Evolutionary conservation across 1,140 invertebrate species (phyloP).

Genomic region (Orius insidiosus): DNA sequence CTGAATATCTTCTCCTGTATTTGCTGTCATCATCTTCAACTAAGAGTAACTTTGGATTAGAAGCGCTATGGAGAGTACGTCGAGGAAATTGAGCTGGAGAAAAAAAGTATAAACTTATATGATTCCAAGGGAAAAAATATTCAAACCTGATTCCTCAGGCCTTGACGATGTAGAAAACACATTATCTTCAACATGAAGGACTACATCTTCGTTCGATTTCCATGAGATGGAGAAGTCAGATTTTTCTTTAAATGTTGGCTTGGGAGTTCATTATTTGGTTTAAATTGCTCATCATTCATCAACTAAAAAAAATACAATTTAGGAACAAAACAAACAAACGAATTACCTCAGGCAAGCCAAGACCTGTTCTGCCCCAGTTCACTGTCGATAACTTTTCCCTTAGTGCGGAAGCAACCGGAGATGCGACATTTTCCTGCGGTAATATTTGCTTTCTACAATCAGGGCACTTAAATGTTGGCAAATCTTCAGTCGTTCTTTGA

Average conservation of each 20-base stretch:
- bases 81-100: conserved; percentile 7
- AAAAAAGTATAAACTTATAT: not conserved
- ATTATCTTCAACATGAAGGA: not conserved
- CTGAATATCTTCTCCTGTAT: not conserved
- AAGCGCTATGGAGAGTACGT: not conserved
- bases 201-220: not conserved
- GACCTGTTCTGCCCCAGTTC: conserved; percentile 69
- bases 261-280: too few relatives aligned
- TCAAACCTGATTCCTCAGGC: not conserved
- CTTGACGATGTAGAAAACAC: not conserved
- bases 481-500: conserved; percentile 79
- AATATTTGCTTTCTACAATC: conserved; percentile 62
- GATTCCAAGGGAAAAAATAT: too few relatives aligned
- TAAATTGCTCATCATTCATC: not conserved
- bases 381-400: conserved; percentile 57
- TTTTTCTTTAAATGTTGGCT: too few relatives aligned
- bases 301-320: conserved; percentile 1
- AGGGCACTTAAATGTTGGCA: conserved; percentile 79
- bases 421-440: conserved; percentile 64
- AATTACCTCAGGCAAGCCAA: conserved; percentile 64
- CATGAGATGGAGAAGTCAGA: too few relatives aligned
- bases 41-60: not conserved
- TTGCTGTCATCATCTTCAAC: not conserved
- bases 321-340: not conserved
- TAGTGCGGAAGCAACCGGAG: conserved; percentile 71